Base-by-base conservation (phyloP, 2,888 invertebrate species). In the Magallana nippona region DNA sequence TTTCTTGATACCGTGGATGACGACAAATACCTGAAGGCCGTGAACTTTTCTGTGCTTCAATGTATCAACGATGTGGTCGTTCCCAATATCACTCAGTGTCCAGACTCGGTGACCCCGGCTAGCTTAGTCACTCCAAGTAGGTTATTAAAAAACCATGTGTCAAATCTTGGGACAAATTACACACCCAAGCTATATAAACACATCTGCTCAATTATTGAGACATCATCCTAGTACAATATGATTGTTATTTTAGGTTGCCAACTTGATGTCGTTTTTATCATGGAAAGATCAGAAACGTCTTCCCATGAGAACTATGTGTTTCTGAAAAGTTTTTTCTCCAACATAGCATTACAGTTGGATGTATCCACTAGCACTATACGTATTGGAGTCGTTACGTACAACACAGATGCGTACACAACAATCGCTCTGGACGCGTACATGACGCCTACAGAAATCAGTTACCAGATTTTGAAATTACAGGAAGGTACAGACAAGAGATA, bases 241-340 rank as follows among this genome's bases (percentile, higher is more conserved):
- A 63, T 27, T 63, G 11, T 19, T 15, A 63, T 22, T 22, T 71
- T 15, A 71, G 71, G 27, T 71, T 71, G 71, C 27, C 22, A 71
- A 15, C 71, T 71, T 27, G 71, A 71, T 71, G 32, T 71, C 13
- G 22, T 71, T 11, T 71, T 71, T 71, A 27, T 71, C 15, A 22
- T 71, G 32, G 71, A 71, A 15, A 22, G 27, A 27, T 5, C 27
- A 15, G 15, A 15, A 22, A 27, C 22, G 5, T 71, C 71, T 32
- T 19, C 71, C 15, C 15, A 22, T 71, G 71, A 19, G 13, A 71
- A 71, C 13, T 71, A 22, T 15, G 32, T 71, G 3, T 71, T 27
- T 32, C 71, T 71, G 32, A 71, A 71, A 71, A 27, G 27, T 32
- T 71, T 71, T 8, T 71, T 71, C 22, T 19, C 71, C 27, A 71